Evolutionary conservation across 2,797 vertebrate genomes (phyloP), one percentile per base, ranked within the genome.

Genomic region (Lutjanus campechanus): DNA sequence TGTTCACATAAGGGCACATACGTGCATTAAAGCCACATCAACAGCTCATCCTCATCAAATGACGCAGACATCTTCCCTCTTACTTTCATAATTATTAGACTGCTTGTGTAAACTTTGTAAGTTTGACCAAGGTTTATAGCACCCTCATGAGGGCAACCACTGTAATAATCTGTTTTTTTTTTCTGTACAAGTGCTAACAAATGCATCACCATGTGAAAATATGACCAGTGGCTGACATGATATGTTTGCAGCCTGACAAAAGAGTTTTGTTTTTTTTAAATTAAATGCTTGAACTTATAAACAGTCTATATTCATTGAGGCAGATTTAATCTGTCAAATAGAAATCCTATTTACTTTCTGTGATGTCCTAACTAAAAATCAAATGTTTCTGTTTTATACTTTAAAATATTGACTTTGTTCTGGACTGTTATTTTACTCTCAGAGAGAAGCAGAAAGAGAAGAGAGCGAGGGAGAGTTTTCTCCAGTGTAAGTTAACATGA

Each of bases 31-130:
- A 78, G 61, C 64, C 65, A 78, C 86, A 87, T 63, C 25, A 76
- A 69, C 69, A 81, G 69, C 64, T 81, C 49, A 20, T 67, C 44
- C 16, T 78, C 47, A 7, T 54, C 5, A 19, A 81, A 75, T 90
- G 76, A 88, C 53, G 64, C 69, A 87, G 69, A 15, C 44, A 50
- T 68, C 70, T 65, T 66, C 64, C 78, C 61, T 77, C 66, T 25
- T 66, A 80, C 79, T 89, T 85, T 91, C 82, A 85, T 3, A 63
- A 79, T 88, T 80, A 76, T 54, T 87, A 20, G 68, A 41, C 65
- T 1, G 8, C 8, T 53, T 68, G 54, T 36, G 50, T 70, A n/a
- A 73, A 49, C 49, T 49, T 55, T 69, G 17, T 46, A n/a, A 59
- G n/a, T 77, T 58, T 76, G 66, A 72, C 1, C 10, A 4, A 15